These are phyloP conservation scores for Pogonophryne albipinna DNA, from an alignment of 2,797 vertebrate genomes.

Conservation along the genomic window DNA sequence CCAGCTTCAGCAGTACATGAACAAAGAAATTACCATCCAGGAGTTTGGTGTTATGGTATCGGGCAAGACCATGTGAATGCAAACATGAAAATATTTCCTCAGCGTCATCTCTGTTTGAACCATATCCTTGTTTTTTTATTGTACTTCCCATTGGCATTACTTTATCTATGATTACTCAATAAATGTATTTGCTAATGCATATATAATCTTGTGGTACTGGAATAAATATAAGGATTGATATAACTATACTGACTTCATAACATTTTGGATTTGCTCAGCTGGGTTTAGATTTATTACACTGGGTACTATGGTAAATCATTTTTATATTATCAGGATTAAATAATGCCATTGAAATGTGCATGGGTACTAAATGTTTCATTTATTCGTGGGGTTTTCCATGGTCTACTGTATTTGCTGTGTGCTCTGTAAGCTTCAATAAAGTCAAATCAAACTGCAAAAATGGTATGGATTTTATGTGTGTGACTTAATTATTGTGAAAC, in stretches of 20 bases:
- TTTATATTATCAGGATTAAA: slow-evolving; percentile 10
- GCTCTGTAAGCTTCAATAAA: slow-evolving; percentile 66
- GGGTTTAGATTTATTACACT: slow-evolving; percentile 40
- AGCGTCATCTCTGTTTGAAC: slow-evolving; percentile 22
- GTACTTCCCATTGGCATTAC: slow-evolving; percentile 25
- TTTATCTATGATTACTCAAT: slow-evolving; percentile 35
- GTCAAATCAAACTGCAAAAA: slow-evolving; percentile 32
- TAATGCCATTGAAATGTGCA: slow-evolving; percentile 31
- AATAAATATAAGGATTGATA: slow-evolving; percentile 23
- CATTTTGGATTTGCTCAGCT: slow-evolving; percentile 2
- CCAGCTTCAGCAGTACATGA: slow-evolving; percentile 92
- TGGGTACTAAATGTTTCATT: slow-evolving; percentile 35
- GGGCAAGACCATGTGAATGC: slow-evolving; percentile 81
- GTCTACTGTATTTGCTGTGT: slow-evolving; percentile 34
- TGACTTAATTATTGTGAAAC: neutral
- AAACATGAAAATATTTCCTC: slow-evolving; percentile 2
- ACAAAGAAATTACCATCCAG: slow-evolving; percentile 97
- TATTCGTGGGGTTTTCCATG: slow-evolving; percentile 36
- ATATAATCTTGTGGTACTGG: slow-evolving; percentile 29
- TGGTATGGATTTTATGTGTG: neutral
- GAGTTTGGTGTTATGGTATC: slow-evolving; percentile 96
- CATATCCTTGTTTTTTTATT: slow-evolving; percentile 10
- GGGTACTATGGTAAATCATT: slow-evolving; percentile 31
- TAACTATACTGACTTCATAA: slow-evolving; percentile 16
- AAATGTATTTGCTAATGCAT: slow-evolving; percentile 60